Base-by-base conservation (phyloP, 2,888 invertebrate species). In the Drosophila prolongata region DNA sequence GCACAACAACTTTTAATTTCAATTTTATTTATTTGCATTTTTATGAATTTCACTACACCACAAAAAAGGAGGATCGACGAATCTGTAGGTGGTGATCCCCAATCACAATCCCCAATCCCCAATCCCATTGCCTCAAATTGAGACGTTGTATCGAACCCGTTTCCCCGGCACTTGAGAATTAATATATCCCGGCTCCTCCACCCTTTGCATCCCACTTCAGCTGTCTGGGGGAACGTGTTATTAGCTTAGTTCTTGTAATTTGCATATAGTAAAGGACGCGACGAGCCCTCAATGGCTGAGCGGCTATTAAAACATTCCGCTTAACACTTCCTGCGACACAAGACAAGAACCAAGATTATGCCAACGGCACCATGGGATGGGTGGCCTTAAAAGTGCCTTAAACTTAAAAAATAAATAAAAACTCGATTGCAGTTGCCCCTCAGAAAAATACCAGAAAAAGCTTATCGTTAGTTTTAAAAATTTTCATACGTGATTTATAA, bases 1-100 rank as follows among this genome's bases (percentile, higher is more conserved):
- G 87, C 87, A 83, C 70, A 86, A 86, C 84, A 86, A 81, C 88
- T 90, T 88, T 90, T 89, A 89, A 87, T 90, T 90, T 90, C 85
- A 89, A 88, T 90, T 84, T 80, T 77, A 79, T 77, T 80, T 83
- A 75, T 80, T 86, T 80, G 73, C 76, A 87, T 79, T 76, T 85
- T 72, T 77, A 70, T 67, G 61, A 56, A 54, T 62, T 64, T 64
- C 62, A 42, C 62, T 50, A 30, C 49, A 38, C 61, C 60, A 30
- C 38, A 57, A 58, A 57, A 35, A 35, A 35, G 57, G 43, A 69
- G 35, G 30, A 30, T 43, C 43, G 60, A 2, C 27, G 44, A 52
- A 19, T 50, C 73, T 71, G 71, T 71, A 71, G 73, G 73, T 73
- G 64, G 73, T 64, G 46, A 56, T 68, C 62, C 53, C 56, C 44